Base-by-base conservation (phyloP, 2,888 invertebrate species). In the Volucella inanis region DNA sequence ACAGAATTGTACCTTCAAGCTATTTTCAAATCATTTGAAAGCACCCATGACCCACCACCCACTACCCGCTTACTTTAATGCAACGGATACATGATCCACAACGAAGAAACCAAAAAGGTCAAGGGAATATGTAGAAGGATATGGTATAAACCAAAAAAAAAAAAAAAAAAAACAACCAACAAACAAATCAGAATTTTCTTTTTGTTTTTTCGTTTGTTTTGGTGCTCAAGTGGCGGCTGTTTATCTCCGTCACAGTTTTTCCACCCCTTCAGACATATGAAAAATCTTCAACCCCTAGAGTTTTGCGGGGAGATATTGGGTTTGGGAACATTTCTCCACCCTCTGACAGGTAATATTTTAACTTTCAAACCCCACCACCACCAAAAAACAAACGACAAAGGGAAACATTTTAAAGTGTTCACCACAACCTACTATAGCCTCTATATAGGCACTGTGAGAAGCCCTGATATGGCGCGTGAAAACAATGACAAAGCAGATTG, bases 181-280 rank as follows among this genome's bases (percentile, higher is more conserved):
- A 76, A 59, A 68, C 76, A 76, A 68, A 76, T 76, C 59, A 50
- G 47, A 49, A 62, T 70, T 22, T 22, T 22, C 18, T 22, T 22
- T 22, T 62, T 61, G 62, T 64, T 74, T 74, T 59, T 52, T 3
- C 39, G 49, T 10, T 31, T 47, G 15, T 47, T n/a, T 14, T 12
- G 12, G 8, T 12, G 6, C 15, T 22, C 12, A 14, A 45, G 11
- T 43, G 14, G 15, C 15, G 2, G n/a, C 2, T 18, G 11, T 55
- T 14, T 41, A 57, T 57, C 14, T 41, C n/a, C 57, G 41, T 31
- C 31, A 31, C 31, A 31, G 31, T 31, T 31, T 31, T 31, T 31
- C 31, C 31, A 31, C 6, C 31, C 31, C 31, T 31, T 31, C 6
- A 6, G 31, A 3, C 4, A 6, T 31, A 31, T 31, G 31, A 31